Conservation (phyloP, 2,888 invertebrate genomes). For the Dendrolimus pini region DNA sequence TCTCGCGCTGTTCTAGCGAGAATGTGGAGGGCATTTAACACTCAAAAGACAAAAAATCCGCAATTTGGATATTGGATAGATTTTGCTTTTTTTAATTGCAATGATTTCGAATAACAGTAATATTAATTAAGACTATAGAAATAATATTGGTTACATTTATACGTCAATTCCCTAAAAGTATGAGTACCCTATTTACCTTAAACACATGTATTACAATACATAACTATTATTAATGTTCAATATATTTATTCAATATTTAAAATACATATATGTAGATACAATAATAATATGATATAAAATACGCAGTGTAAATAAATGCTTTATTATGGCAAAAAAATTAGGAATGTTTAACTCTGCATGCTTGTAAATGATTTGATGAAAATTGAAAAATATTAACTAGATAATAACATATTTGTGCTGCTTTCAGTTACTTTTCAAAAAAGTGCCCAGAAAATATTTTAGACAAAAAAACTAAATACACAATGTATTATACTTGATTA, state of each 20-base stretch:
- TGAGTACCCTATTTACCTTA: constrained; percentile 55
- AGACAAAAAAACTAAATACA: too few species aligned
- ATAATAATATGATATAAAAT: too few species aligned
- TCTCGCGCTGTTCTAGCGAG: too few species aligned
- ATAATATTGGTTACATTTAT: constrained; percentile 38
- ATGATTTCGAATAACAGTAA: background rate
- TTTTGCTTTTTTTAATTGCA: background rate
- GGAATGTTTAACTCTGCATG: constrained; percentile 36
- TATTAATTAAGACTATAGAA: constrained; percentile 27
- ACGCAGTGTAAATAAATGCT: constrained; percentile 57
- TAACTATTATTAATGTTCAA: constrained; percentile 10
- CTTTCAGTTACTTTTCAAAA: too few species aligned
- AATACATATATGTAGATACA: constrained; percentile 14
- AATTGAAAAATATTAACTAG: constrained; percentile 1
- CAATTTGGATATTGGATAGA: too few species aligned
- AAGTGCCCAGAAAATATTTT: too few species aligned
- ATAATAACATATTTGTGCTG: too few species aligned
- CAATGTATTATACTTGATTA: too few species aligned
- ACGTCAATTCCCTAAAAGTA: constrained; percentile 60
- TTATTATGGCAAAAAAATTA: constrained; percentile 51
- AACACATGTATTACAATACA: constrained; percentile 33
- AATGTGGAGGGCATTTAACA: too few species aligned
- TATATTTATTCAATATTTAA: constrained; percentile 26
- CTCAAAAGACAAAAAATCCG: too few species aligned
- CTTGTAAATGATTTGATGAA: background rate